Evolutionary conservation across 2,113 vertebrate genomes (phyloP).

Genomic region (Gallinago jamesoni): DNA sequence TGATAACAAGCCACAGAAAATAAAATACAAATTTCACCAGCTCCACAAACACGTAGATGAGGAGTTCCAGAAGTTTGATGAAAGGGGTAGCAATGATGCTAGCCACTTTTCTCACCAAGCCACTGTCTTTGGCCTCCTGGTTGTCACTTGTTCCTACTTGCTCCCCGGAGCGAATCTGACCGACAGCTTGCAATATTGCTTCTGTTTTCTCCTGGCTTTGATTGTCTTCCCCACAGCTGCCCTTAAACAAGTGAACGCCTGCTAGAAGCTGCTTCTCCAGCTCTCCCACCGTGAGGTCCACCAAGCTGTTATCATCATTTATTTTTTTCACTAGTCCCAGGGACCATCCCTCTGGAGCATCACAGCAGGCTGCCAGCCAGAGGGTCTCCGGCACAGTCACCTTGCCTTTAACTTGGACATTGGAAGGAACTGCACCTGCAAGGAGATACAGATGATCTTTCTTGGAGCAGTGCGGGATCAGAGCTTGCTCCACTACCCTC

Average conservation of each 20-base stretch:
- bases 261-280: constrained; percentile 71
- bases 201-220: constrained; percentile 64
- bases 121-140: background rate
- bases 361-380: constrained; percentile 81
- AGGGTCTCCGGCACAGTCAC: constrained; percentile 69
- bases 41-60: constrained; percentile 55
- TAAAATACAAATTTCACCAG: constrained; percentile 57
- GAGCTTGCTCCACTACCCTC: constrained; percentile 60
- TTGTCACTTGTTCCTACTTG: background rate
- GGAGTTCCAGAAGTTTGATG: constrained; percentile 67
- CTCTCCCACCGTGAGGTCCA: constrained; percentile 63
- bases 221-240: constrained; percentile 60
- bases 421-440: constrained; percentile 71
- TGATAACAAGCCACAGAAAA: constrained; percentile 66
- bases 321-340: constrained; percentile 71
- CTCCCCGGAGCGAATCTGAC: constrained; percentile 64
- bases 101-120: constrained; percentile 45
- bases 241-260: constrained; percentile 67
- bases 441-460: constrained; percentile 71
- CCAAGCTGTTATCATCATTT: constrained; percentile 22
- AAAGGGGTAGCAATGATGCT: constrained; percentile 63
- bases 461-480: constrained; percentile 70
- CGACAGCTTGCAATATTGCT: constrained; percentile 54
- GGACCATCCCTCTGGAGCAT: constrained; percentile 68
- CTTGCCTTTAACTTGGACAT: constrained; percentile 44